Evolutionary conservation across 2,888 invertebrate genomes (phyloP).

Genomic region (Dynastes hyllus): DNA sequence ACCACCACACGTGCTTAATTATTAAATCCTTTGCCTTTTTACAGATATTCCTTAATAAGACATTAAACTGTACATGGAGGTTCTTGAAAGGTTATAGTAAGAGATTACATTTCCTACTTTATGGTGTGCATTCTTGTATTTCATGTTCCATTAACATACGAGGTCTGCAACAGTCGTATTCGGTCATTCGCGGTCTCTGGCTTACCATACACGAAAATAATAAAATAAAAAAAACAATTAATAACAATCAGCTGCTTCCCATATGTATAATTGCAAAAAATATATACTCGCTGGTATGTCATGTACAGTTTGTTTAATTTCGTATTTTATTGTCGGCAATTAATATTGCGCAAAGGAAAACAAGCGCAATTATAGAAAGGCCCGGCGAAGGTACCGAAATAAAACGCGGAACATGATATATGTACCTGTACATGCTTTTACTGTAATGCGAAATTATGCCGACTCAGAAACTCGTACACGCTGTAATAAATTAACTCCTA

Average conservation of each 20-base stretch:
- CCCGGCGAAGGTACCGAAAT: not conserved
- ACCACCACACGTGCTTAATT: no score
- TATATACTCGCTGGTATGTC: not conserved
- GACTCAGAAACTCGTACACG: not conserved
- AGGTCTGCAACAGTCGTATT: no score
- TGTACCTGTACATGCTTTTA: slow-evolving; percentile 1
- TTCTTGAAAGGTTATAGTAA: no score
- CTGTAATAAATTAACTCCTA: slow-evolving; percentile 18
- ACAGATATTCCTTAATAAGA: no score
- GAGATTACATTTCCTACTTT: no score
- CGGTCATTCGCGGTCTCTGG: no score
- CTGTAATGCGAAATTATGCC: slow-evolving; percentile 2
- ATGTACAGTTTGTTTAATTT: slow-evolving; percentile 12
- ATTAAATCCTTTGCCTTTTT: no score
- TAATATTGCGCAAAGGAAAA: slow-evolving; percentile 29
- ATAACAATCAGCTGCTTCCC: not conserved
- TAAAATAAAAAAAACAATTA: not conserved
- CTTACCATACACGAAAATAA: not conserved
- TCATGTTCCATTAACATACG: no score
- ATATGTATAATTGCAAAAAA: not conserved
- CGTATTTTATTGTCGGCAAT: slow-evolving; percentile 18
- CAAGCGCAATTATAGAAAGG: slow-evolving; percentile 8
- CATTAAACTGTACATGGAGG: no score
- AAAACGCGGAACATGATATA: not conserved
- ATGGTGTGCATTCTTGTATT: no score